A percentile compares a stretch with the other conserved stretches of the same genome.
These are phyloP conservation scores for Seira musarum DNA, from an alignment of 2,888 invertebrate genomes.

Conservation along the genomic window DNA sequence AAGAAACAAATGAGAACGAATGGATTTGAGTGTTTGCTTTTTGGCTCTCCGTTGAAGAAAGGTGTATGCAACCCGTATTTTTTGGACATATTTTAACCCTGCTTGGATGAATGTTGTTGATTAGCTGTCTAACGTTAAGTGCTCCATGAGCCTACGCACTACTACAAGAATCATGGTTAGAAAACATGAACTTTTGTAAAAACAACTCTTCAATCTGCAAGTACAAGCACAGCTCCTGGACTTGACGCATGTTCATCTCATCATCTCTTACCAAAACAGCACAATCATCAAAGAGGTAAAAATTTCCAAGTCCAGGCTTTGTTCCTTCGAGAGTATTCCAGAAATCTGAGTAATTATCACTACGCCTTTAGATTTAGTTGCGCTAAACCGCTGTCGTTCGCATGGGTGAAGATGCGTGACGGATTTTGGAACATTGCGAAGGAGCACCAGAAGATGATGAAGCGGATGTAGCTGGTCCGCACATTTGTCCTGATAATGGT, in stretches of 20 bases:
- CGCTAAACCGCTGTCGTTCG: conserved; percentile 68
- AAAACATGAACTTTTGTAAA: neutral
- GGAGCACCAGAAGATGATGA: conserved; percentile 34
- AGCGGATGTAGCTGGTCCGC: conserved; percentile 16
- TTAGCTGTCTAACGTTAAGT: conserved; percentile 50
- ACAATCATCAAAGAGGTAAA: neutral
- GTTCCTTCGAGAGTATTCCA: neutral
- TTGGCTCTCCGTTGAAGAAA: neutral
- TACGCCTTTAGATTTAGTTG: no score
- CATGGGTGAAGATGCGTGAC: conserved; percentile 66
- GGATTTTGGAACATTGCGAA: conserved; percentile 55
- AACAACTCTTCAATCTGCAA: neutral
- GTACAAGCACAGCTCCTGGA: neutral
- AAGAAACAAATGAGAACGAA: no score
- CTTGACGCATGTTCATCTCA: neutral
- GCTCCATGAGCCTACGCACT: neutral
- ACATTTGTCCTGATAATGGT: conserved; percentile 28
- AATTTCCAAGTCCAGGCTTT: neutral
- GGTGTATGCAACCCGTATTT: neutral
- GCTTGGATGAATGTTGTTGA: conserved; percentile 2
- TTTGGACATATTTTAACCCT: neutral
- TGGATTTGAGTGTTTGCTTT: neutral
- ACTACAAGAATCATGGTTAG: neutral
- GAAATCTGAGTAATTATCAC: neutral
- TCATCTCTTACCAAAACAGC: no score